Evolutionary conservation across 2,797 vertebrate genomes (phyloP).

Genomic region (Pampus argenteus): DNA sequence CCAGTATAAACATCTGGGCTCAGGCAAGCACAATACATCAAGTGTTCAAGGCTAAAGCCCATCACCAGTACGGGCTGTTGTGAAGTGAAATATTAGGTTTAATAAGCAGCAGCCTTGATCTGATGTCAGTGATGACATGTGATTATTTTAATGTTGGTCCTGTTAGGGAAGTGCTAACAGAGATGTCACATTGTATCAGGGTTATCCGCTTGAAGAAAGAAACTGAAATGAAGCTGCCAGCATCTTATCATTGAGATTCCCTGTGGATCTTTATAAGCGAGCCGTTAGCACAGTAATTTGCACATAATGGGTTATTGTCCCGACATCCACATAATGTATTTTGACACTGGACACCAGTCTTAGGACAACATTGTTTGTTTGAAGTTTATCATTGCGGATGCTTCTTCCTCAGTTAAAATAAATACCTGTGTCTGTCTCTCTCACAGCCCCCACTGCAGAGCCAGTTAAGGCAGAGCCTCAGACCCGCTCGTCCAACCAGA

Average conservation of each 20-base stretch:
- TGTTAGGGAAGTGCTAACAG: slow-evolving; percentile 59
- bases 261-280: slow-evolving; percentile 22
- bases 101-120: slow-evolving; percentile 71
- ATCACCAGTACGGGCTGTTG: slow-evolving; percentile 54
- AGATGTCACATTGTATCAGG: slow-evolving; percentile 49
- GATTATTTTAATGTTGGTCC: slow-evolving; percentile 64
- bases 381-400: neutral
- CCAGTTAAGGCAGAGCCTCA: slow-evolving; percentile 79
- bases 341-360: neutral
- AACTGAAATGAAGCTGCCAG: slow-evolving; percentile 32
- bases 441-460: slow-evolving; percentile 74
- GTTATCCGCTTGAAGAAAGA: slow-evolving; percentile 29
- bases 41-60: slow-evolving; percentile 69
- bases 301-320: slow-evolving; percentile 13
- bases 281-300: slow-evolving; percentile 12
- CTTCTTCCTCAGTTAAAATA: slow-evolving; percentile 4
- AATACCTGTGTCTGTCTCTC: slow-evolving; percentile 13
- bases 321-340: neutral
- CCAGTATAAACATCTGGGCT: slow-evolving; percentile 78
- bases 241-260: slow-evolving; percentile 22
- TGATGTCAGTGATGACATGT: slow-evolving; percentile 68
- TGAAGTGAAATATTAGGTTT: slow-evolving; percentile 65
- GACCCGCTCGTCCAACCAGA: slow-evolving; percentile 87
- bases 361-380: neutral
- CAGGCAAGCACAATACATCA: slow-evolving; percentile 68